Conservation (phyloP, 2,797 vertebrate genomes). For the Tinamus major region DNA sequence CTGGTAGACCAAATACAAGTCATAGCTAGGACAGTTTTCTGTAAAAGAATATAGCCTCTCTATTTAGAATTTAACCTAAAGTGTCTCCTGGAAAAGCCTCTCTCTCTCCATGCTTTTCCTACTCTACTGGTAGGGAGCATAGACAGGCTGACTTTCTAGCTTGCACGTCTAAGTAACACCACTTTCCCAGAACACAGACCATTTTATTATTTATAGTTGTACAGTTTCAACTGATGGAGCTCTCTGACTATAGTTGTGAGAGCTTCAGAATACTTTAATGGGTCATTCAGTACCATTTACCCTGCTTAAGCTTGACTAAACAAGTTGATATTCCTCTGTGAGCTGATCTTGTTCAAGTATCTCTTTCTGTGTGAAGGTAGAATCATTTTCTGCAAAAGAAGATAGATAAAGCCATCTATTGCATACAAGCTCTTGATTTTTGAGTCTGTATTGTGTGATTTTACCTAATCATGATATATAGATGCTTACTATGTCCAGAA, state of each 20-base stretch:
- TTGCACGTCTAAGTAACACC: neutral
- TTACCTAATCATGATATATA: neutral
- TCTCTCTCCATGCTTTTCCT: neutral
- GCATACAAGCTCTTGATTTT: neutral
- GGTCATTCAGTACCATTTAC: conserved; percentile 1
- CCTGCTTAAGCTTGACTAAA: neutral
- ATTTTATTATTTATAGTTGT: neutral
- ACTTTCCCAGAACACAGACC: neutral
- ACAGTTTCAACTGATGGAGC: neutral
- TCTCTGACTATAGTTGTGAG: neutral
- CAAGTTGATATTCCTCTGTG: neutral
- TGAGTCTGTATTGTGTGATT: neutral
- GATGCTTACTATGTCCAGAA: neutral
- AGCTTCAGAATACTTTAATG: neutral
- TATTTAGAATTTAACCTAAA: neutral
- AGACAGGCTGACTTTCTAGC: neutral
- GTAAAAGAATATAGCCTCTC: neutral
- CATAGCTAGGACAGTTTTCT: neutral
- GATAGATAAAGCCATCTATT: neutral
- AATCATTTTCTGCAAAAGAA: neutral
- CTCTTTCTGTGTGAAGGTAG: neutral
- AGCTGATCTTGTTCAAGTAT: neutral
- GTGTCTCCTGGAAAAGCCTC: neutral
- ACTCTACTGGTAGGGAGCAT: neutral
- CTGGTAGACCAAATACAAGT: neutral